Base-by-base conservation (phyloP, 1,140 invertebrate genomes). In the Solen grandis region DNA sequence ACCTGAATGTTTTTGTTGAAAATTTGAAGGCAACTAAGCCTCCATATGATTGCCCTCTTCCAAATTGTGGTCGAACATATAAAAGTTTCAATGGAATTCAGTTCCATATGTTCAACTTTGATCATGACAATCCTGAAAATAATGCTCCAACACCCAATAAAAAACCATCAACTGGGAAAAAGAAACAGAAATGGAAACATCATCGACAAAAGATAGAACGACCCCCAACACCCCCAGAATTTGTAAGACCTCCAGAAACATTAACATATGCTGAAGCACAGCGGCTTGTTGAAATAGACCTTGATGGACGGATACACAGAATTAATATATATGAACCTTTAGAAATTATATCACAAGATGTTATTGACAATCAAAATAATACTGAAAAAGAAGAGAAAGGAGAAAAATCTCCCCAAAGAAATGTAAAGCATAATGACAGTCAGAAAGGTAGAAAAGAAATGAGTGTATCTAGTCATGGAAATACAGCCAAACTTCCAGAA, bases 1-100 rank as follows among this genome's bases (percentile, higher is more conserved):
- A 97, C 94, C 95, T 96, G 75, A 93, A 96, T 85, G 95, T 96
- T 89, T 97, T 96, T 92, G 96, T 95, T 89, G 95, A 96, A 87
- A 96, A 96, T 92, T 93, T 97, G 79, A 94, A 95, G 81, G 94
- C 95, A 83, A 95, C 96, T 77, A 96, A 96, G 73, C 96, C 96
- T 78, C 96, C 96, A 38, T 97, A 96, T 92, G 94, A 95, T 85
- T 97, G 96, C 88, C 96, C 96, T 14, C 93, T 97, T 52, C 94
- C 95, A 86, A 95, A 95, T 80, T 97, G 96, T 92, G 95, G 95
- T 57, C 96, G 95, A 92, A 94, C 96, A 27, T 97, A 97, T 91
- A 97, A 97, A 92, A 96, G 95, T 82, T 94, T 96, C 74, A 95
- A 95, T 89, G 97, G 96, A 0, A 94, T 97, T 83, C 96, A 96